Base-by-base conservation (phyloP, 2,888 invertebrate species). In the Drosophila maculinotata region DNA sequence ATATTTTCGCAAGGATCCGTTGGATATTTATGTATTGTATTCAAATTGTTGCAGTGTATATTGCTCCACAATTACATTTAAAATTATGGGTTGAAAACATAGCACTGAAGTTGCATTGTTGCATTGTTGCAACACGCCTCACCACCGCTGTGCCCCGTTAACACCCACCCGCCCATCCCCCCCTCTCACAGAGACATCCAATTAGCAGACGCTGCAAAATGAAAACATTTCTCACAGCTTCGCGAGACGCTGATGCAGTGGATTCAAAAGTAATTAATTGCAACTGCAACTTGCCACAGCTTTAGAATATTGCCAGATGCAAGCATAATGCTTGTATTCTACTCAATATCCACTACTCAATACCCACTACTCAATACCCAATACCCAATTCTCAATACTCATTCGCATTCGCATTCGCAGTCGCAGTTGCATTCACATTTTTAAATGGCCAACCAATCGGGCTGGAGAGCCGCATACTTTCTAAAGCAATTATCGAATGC, bases 401-500 rank as follows among this genome's bases (percentile, higher is more conserved):
- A 39, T 38, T 28, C 38, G 26, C 52, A 51, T 17, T 17, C 44
- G 25, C 51, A 54, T 36, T 45, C 36, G 56, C 63, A 63, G 30
- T 38, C 41, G 35, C 54, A 56, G 52, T 62, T 60, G 65, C 60
- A 78, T 63, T 72, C 64, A 58, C 79, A 65, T 70, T 74, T 64
- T 75, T 66, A 74, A 81, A 59, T 74, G 76, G 72, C 72, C 71
- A 66, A 76, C 80, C 80, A 81, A 81, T 81, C 80, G 79, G 20
- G 79, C 75, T 71, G 66, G 56, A 73, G 77, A 69, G 73, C 49
- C 76, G 85, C 85, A 83, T 83, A 87, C 83, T 83, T 83, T 80
- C 86, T 81, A 79, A 78, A 81, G 88, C 88, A 86, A 86, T 86
- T 86, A 86, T 87, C 81, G 81, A 78, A 86, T 86, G 81, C 86